These are phyloP conservation scores for Cetonia aurata DNA, from an alignment of 2,888 invertebrate species.

Conservation along the genomic window DNA sequence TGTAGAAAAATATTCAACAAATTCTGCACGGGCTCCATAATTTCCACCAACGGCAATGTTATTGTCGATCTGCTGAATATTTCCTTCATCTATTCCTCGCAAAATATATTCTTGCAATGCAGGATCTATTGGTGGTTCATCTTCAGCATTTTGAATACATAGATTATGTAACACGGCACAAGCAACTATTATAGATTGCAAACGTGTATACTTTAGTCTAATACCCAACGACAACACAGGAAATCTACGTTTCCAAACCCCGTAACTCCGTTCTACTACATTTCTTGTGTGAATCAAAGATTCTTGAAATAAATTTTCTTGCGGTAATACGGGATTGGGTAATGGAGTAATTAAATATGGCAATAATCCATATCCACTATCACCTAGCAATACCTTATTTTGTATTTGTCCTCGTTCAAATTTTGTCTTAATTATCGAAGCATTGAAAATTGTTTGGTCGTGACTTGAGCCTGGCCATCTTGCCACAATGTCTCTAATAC, in stretches of 20 bases:
- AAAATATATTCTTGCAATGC: no score
- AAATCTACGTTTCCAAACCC: conserved; percentile 42
- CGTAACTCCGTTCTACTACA: conserved; percentile 49
- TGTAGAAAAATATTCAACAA: no score
- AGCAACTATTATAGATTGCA: no score
- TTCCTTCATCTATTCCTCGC: no score
- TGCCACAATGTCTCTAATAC: conserved; percentile 51
- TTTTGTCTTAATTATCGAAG: not conserved
- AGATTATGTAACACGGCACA: no score
- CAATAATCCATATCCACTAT: conserved; percentile 28
- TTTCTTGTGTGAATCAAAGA: conserved; percentile 28
- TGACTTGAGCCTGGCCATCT: conserved; percentile 48
- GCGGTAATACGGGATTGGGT: conserved; percentile 2
- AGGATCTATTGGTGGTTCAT: no score
- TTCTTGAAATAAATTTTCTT: conserved; percentile 25
- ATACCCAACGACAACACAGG: not conserved
- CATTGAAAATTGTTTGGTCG: conserved; percentile 48
- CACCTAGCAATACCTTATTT: conserved; percentile 13
- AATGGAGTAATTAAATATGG: conserved; percentile 29
- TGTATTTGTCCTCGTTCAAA: conserved; percentile 13
- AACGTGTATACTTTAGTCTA: not conserved
- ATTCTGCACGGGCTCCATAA: no score
- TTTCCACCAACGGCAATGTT: no score
- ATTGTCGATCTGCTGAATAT: no score
- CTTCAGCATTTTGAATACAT: no score